These are phyloP conservation scores for Syngnathoides biaculeatus DNA, from an alignment of 2,113 vertebrate genomes.

Conservation along the genomic window DNA sequence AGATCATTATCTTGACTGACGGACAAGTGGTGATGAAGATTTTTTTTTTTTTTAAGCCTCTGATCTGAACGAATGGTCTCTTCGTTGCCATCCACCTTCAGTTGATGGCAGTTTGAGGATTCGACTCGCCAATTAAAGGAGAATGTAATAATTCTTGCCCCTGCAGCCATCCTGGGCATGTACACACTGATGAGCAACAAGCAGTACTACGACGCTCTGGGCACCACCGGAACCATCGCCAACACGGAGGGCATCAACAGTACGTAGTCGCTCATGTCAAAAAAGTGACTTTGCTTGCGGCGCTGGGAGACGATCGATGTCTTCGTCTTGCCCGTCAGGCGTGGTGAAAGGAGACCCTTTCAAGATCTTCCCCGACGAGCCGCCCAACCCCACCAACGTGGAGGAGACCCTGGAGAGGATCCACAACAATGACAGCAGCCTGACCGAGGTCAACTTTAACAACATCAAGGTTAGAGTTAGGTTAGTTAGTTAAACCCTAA, in stretches of 20 bases:
- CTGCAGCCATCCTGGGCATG: slow-evolving; percentile 93
- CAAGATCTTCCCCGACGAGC: slow-evolving; percentile 88
- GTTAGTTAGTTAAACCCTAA: no score
- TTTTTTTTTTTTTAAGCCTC: no score
- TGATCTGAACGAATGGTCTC: no score
- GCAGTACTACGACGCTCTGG: slow-evolving; percentile 95
- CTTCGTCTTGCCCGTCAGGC: slow-evolving; percentile 61
- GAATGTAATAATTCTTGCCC: slow-evolving; percentile 10
- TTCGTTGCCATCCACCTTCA: not conserved
- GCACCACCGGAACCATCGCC: slow-evolving; percentile 80
- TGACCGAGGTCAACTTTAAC: slow-evolving; percentile 92
- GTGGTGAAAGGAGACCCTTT: slow-evolving; percentile 92
- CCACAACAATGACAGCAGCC: slow-evolving; percentile 77
- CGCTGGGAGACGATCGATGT: not conserved
- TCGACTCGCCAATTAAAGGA: no score
- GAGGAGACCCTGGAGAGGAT: slow-evolving; percentile 85
- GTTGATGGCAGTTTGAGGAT: not conserved
- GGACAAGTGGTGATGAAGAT: not conserved
- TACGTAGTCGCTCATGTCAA: slow-evolving; percentile 65
- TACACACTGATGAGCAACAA: slow-evolving; percentile 99
- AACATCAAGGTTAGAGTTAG: slow-evolving; percentile 84
- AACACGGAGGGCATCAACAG: slow-evolving; percentile 97
- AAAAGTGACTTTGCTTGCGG: not conserved
- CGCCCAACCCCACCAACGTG: slow-evolving; percentile 88
- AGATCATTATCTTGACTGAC: slow-evolving; percentile 21